Base-by-base conservation (phyloP, 2,888 invertebrate genomes). In the Melinaea marsaeus region DNA sequence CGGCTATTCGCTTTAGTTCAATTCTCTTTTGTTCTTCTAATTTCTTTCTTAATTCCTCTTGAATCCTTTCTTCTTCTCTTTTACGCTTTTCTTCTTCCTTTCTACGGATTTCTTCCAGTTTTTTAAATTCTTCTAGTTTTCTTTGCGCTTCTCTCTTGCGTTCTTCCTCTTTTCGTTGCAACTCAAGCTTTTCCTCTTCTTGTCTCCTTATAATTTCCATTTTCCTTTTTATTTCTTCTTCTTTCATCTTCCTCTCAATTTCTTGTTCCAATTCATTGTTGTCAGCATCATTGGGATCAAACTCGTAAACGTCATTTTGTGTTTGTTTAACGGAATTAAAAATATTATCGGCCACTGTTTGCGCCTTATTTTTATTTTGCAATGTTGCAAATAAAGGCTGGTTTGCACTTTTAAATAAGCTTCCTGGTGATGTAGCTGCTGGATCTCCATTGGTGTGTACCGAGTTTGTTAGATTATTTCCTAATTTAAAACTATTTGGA, bases 351-450 rank as follows among this genome's bases (percentile, higher is more conserved):
- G 86, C 84, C 13, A 84, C 84, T 35, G 84, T 76, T 58, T 79
- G 79, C 42, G 77, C 78, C 73, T 85, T 86, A 71, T 85, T 88
- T 78, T 88, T 89, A 62, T 74, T 84, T 72, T 81, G 81, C 69
- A 88, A 88, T 75, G 87, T 84, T 42, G 82, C 79, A 71, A 51
- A 57, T 57, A 61, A 57, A 42, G 71, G 66, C 33, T 71, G 62
- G 55, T 71, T 72, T 22, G 83, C 86, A 66, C 77, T 85, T 77
- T 90, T 90, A 64, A 89, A 90, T 63, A 90, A 76, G 65, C 75
- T 85, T 9, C 84, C 80, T 7, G 90, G 87, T 7, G 88, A 85
- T 55, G 83, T 62, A 46, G 76, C 77, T 55, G 64, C 71, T 46
- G 74, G 54, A 35, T 76, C 72, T 56, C 83, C 82, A 66, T 87